Conservation (phyloP, 2,888 invertebrate genomes). For the Eristalis intricaria region DNA sequence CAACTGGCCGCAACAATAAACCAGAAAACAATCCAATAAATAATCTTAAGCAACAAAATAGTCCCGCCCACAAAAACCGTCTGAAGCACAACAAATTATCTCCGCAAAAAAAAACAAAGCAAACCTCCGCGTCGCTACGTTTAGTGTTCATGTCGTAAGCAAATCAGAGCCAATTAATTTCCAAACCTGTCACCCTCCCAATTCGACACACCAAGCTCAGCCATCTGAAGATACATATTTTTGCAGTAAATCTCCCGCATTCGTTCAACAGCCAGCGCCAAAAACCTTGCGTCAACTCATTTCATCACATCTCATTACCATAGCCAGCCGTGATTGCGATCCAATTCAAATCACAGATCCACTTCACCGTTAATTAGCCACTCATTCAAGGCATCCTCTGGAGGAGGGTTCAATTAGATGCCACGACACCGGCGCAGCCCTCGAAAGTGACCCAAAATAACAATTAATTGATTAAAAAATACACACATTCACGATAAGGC, state of each 20-base stretch:
- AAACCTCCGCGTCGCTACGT: not conserved
- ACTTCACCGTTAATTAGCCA: not conserved
- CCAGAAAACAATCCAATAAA: not conserved
- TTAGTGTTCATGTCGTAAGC: not conserved
- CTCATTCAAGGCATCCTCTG: not conserved
- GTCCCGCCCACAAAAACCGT: not conserved
- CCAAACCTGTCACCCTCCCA: not conserved
- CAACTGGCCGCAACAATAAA: not conserved
- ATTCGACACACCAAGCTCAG: not conserved
- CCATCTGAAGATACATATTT: not conserved
- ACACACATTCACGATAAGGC: not conserved
- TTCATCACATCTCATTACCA: not conserved
- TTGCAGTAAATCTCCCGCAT: not conserved
- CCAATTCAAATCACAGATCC: not conserved
- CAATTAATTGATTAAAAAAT: conserved; percentile 41
- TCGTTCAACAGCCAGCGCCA: not conserved
- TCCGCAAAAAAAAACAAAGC: not conserved
- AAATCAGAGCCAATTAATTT: not conserved
- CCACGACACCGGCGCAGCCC: not conserved
- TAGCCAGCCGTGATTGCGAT: not conserved
- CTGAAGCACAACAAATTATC: not conserved
- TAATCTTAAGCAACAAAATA: not conserved
- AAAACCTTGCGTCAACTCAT: not conserved
- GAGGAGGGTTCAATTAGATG: not conserved
- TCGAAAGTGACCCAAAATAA: conserved; percentile 20